Conservation (phyloP, 2,888 invertebrate species). For the Cerastis rubricosa region DNA sequence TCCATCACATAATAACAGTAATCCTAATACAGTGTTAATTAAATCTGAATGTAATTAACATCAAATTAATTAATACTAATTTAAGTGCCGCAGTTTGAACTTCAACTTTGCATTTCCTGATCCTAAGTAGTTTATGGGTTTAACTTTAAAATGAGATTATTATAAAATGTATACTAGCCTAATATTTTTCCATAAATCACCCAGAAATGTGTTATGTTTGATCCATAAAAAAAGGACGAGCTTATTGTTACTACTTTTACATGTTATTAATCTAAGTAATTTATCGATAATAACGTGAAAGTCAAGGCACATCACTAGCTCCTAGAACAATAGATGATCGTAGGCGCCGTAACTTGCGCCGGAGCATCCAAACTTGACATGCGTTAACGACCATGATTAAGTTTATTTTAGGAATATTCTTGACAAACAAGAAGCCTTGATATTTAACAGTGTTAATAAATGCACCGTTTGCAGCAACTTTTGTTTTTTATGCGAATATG, state of each 20-base stretch:
- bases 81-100: background rate
- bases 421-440: conserved; percentile 56
- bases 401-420: conserved; percentile 53
- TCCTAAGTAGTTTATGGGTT: background rate
- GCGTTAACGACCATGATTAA: conserved; percentile 69
- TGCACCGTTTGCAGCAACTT: conserved; percentile 26
- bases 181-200: background rate
- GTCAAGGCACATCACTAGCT: conserved; percentile 71
- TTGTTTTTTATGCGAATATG: conserved; percentile 24
- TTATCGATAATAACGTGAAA: conserved; percentile 60
- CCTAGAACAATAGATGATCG: conserved; percentile 85
- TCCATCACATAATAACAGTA: background rate
- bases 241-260: background rate
- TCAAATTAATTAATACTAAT: background rate
- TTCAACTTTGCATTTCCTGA: background rate
- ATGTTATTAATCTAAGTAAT: background rate
- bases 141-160: background rate
- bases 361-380: conserved; percentile 83
- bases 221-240: background rate
- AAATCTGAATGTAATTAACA: background rate
- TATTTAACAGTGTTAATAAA: conserved; percentile 50
- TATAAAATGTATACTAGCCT: background rate
- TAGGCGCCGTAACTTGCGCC: conserved; percentile 81
- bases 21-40: background rate
- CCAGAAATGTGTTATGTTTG: background rate